Conservation (phyloP, 2,888 invertebrate genomes). For the Sesia apiformis region DNA sequence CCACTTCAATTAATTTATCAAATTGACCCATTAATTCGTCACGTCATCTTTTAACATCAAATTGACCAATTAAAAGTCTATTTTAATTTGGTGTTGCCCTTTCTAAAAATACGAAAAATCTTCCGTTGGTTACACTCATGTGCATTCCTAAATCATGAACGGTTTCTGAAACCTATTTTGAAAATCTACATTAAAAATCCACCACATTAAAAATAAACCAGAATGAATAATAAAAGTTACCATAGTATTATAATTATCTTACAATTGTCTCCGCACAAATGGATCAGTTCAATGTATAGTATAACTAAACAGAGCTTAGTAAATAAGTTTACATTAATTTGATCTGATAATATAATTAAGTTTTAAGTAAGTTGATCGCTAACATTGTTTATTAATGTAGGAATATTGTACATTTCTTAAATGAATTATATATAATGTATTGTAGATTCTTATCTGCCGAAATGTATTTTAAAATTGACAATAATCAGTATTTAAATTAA, state of each 20-base stretch:
- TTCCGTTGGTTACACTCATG: no score
- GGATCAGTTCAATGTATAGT: conserved; percentile 7
- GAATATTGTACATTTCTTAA: conserved; percentile 16
- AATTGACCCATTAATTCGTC: no score
- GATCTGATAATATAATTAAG: conserved; percentile 27
- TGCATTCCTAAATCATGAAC: no score
- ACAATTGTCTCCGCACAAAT: conserved; percentile 12
- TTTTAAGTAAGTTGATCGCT: conserved; percentile 21
- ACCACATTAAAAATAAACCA: neutral
- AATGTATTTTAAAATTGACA: conserved; percentile 65
- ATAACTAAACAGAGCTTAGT: conserved; percentile 9
- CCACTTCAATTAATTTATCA: no score
- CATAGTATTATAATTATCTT: conserved; percentile 14
- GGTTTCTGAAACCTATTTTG: no score
- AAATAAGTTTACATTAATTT: conserved; percentile 13
- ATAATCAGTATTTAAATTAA: conserved; percentile 71
- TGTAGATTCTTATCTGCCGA: conserved; percentile 19
- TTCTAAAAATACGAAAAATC: no score
- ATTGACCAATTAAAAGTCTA: no score
- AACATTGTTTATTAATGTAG: conserved; percentile 17
- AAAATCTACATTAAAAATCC: neutral
- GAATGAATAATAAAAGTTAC: conserved; percentile 13
- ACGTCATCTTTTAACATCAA: no score
- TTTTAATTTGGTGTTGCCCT: no score
- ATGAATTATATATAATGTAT: conserved; percentile 12